Percentiles rank a stretch among this genome's conserved stretches.
Evolutionary conservation across 1,140 invertebrate genomes (phyloP).

Genomic region (Drosophila insularis): DNA sequence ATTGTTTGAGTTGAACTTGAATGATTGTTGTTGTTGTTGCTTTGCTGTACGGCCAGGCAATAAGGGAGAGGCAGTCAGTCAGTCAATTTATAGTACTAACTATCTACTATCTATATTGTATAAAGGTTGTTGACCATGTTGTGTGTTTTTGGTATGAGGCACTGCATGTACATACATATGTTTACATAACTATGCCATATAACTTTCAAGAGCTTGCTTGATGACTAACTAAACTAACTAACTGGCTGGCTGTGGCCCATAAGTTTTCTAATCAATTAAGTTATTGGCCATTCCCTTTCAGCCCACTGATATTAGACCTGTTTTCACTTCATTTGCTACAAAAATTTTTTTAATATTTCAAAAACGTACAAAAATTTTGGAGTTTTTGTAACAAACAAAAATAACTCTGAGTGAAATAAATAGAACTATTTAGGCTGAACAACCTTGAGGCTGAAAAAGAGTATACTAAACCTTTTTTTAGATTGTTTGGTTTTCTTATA

Average conservation of each 20-base stretch:
- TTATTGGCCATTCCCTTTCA: background rate
- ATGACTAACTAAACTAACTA: too few species aligned
- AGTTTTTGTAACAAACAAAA: too few species aligned
- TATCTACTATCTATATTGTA: conserved; percentile 22
- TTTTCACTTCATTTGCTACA: background rate
- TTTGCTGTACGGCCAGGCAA: background rate
- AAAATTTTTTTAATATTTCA: background rate
- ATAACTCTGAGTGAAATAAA: too few species aligned
- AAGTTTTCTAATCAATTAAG: conserved; percentile 20
- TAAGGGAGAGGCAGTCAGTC: background rate
- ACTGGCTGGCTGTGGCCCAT: background rate
- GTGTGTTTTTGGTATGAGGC: background rate
- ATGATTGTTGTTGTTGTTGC: conserved; percentile 34
- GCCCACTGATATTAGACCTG: too few species aligned
- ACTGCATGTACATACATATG: background rate
- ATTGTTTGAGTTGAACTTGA: conserved; percentile 73
- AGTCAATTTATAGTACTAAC: conserved; percentile 2
- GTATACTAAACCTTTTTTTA: too few species aligned
- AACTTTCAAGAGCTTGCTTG: background rate
- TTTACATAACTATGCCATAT: background rate
- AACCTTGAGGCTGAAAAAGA: too few species aligned
- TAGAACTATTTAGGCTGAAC: too few species aligned
- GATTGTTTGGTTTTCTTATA: too few species aligned
- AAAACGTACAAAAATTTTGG: too few species aligned
- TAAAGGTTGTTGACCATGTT: conserved; percentile 19